phyloP scores from a whole-genome alignment of 2,888 invertebrate species.

The Bugulina stolonifera region DNA sequence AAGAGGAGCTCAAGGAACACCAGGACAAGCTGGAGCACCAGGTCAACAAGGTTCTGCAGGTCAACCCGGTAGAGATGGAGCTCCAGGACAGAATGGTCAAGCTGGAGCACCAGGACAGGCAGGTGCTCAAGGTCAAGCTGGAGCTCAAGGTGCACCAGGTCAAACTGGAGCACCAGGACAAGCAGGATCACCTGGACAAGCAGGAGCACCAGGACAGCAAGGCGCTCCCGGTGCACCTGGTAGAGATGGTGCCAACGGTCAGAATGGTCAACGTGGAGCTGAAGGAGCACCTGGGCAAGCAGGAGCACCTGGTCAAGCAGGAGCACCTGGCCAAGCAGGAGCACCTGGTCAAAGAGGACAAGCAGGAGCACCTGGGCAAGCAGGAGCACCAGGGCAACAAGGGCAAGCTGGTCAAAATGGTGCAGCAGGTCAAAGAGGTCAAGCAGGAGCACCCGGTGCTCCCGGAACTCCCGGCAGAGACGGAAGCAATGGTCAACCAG shows the following conservation, averaged over 20 bases:
- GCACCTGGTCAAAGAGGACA: background rate
- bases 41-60: slow-evolving; percentile 5
- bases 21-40: background rate
- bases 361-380: background rate
- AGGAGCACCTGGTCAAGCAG: slow-evolving; percentile 30
- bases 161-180: background rate
- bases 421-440: background rate
- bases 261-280: slow-evolving; percentile 20
- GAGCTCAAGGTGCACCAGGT: background rate
- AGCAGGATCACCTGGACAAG: background rate
- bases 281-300: slow-evolving; percentile 7
- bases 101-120: slow-evolving; percentile 9
- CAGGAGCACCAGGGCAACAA: background rate
- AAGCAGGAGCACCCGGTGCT: background rate
- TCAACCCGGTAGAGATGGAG: slow-evolving; percentile 14
- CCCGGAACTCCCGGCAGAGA: slow-evolving; percentile 16
- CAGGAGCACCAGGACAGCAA: slow-evolving; percentile 11
- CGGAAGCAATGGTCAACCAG: slow-evolving; percentile 13
- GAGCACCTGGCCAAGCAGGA: slow-evolving; percentile 30
- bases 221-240: slow-evolving; percentile 20
- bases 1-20: slow-evolving; percentile 10
- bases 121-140: background rate
- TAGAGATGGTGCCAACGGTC: slow-evolving; percentile 4
- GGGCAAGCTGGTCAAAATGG: background rate
- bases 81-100: background rate